Evolutionary conservation across 2,888 invertebrate genomes (phyloP).

Genomic region (Phengaris alcon): DNA sequence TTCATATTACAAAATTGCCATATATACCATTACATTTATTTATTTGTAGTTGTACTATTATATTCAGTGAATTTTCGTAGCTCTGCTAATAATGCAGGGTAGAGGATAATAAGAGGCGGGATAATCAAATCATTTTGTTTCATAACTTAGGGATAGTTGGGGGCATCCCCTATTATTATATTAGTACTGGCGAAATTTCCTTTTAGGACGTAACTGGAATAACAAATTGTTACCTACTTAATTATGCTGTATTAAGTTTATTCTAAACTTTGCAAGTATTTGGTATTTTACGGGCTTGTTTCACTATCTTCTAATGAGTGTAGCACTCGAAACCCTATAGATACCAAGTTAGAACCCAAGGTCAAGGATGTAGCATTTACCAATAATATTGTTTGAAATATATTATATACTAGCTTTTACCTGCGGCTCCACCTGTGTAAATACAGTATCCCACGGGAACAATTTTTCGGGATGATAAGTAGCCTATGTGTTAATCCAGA

Average conservation of each 20-base stretch:
- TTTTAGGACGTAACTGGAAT: conserved; percentile 7
- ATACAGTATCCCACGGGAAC: no score
- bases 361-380: no score
- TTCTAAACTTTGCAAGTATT: not conserved
- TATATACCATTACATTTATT: not conserved
- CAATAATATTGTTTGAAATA: no score
- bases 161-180: conserved; percentile 13
- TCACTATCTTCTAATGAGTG: no score
- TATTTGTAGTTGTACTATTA: not conserved
- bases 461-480: no score
- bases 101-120: not conserved
- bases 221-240: not conserved
- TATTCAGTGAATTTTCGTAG: not conserved
- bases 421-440: no score
- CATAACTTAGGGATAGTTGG: conserved; percentile 21
- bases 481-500: no score
- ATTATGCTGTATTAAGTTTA: not conserved
- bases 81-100: not conserved
- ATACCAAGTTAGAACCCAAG: no score
- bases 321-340: no score
- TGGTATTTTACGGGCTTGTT: not conserved
- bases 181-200: conserved; percentile 14
- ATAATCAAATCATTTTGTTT: conserved; percentile 25
- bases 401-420: no score
- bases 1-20: not conserved